Percentiles rank a stretch among this genome's conserved stretches.
Conservation (phyloP, 2,888 invertebrate genomes). For the Apamea epomidion region DNA sequence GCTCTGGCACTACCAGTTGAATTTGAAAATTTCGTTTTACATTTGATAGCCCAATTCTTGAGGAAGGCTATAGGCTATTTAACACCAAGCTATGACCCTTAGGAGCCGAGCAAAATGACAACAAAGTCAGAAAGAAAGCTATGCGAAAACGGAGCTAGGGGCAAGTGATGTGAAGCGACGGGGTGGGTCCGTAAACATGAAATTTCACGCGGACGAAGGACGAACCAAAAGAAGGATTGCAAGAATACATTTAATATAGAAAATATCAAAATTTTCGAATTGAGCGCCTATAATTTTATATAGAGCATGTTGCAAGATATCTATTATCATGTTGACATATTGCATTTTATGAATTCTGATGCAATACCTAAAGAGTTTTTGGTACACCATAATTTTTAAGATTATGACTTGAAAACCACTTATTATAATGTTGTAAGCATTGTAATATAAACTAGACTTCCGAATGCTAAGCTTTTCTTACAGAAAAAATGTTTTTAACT, state of each 20-base stretch:
- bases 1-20: too few species aligned
- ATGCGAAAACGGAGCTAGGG: too few species aligned
- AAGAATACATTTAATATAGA: not conserved
- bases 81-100: too few species aligned
- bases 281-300: not conserved
- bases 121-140: too few species aligned
- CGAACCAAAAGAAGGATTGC: not conserved
- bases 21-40: too few species aligned
- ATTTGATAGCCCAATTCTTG: too few species aligned
- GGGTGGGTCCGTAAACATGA: too few species aligned
- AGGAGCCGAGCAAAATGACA: too few species aligned
- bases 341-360: conserved; percentile 51
- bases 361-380: conserved; percentile 29
- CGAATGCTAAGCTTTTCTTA: not conserved
- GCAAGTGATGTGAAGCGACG: too few species aligned
- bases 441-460: not conserved
- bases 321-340: conserved; percentile 12
- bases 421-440: not conserved
- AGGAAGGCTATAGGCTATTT: too few species aligned
- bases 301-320: not conserved
- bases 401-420: conserved; percentile 6
- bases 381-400: not conserved
- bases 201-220: not conserved
- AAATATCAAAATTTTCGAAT: not conserved
- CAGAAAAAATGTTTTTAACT: not conserved